Percentiles rank a stretch among this genome's conserved stretches.
Evolutionary conservation across 2,888 invertebrate genomes (phyloP).

Genomic region (Ceraclea dissimilis): DNA sequence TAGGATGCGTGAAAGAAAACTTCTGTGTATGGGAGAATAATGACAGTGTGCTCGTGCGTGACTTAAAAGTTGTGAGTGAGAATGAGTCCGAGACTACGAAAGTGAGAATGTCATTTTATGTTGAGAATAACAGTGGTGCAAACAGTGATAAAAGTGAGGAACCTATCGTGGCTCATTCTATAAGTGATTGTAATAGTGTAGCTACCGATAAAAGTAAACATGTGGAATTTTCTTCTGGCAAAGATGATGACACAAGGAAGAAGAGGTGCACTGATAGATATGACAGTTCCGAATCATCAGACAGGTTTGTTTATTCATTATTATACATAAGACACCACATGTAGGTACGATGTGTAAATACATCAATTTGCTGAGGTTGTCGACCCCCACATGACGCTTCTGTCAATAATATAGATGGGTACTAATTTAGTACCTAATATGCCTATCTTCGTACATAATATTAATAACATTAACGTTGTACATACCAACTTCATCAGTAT

Average conservation of each 20-base stretch:
- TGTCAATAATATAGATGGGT: conserved; percentile 4
- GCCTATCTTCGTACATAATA: no score
- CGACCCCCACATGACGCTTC: conserved; percentile 19
- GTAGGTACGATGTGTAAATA: not conserved
- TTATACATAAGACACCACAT: not conserved
- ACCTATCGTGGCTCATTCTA: conserved; percentile 40
- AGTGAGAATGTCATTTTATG: conserved; percentile 46
- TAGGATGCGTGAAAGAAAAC: conserved; percentile 51
- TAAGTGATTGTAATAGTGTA: conserved; percentile 32
- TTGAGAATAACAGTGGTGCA: conserved; percentile 45
- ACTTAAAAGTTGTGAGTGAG: conserved; percentile 50
- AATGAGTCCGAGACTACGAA: conserved; percentile 38
- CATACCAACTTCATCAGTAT: no score
- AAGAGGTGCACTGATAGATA: conserved; percentile 86
- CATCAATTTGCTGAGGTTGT: conserved; percentile 17
- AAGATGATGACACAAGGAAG: conserved; percentile 57
- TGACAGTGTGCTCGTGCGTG: conserved; percentile 35
- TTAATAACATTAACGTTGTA: no score
- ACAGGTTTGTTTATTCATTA: conserved; percentile 60
- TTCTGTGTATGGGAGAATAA: conserved; percentile 49
- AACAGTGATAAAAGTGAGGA: conserved; percentile 50
- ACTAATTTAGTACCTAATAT: no score
- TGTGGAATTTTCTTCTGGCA: conserved; percentile 31
- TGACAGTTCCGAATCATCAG: conserved; percentile 90
- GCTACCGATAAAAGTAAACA: conserved; percentile 28